Base-by-base conservation (phyloP, 2,113 vertebrate genomes). In the Equus przewalskii region DNA sequence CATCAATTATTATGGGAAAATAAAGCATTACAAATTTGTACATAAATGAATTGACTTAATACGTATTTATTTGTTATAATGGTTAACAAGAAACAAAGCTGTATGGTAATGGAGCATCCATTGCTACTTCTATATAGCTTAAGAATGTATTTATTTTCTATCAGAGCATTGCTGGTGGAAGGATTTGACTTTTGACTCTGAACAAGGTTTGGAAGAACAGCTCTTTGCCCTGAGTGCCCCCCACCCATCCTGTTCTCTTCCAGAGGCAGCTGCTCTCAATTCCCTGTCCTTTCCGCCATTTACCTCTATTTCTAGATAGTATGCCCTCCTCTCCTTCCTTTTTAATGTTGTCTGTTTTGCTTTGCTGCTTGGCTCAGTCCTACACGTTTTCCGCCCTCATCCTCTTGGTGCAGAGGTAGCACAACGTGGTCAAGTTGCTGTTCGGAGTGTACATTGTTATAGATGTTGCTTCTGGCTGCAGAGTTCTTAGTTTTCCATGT, bases 331-430 rank as follows among this genome's bases (percentile, higher is more conserved):
- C 10, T 16, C 2, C 7, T 84, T 46, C 19, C 65, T 67, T 79
- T 80, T 72, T 21, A 51, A 33, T 28, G 19, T 44, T 49, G 44
- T 44, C 22, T 93, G 30, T 41, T 87, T 72, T 67, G 51, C 80
- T 82, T 89, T 95, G 90, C 82, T 94, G 2, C 24, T 36, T 82
- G n/a, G 64, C 44, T 89, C 44, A 41, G 73, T 60, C 33, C 82
- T 92, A 4, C 0, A 56, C 60, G 46, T 21, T 79, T 76, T 8
- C 49, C 64, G 85, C 13, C 14, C 28, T 58, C 44, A 19, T 24
- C 36, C 6, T 96, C 67, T 72, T 62, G 58, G 54, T 36, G 19
- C 22, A 46, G 62, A 78, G 36, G 70, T 7, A 58, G 41, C 30
- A 51, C 30, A 76, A 14, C 24, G 24, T 78, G 62, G 67, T 91